Evolutionary conservation across 2,888 invertebrate genomes (phyloP), one percentile per base, ranked within the genome.

Genomic region (Epirrhoe alternata): DNA sequence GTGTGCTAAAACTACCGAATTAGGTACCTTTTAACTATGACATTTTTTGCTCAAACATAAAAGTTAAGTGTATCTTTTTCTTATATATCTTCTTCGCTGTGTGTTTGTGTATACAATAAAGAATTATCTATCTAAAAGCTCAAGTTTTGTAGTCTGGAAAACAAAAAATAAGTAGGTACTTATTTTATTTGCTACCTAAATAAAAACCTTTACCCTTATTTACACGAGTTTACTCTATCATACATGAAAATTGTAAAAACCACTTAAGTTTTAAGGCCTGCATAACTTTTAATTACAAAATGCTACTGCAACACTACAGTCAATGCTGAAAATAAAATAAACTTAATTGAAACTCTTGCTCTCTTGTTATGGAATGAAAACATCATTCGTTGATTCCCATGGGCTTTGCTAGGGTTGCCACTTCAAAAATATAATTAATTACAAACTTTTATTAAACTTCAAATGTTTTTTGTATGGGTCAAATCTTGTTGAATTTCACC

Each of bases 261-360:
- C 38, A 42, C 38, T 42, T 3, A 65, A 63, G 58, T 71, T 52
- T 62, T 61, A 30, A 52, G 17, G 42, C 8, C 10, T 17, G 12
- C 50, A 59, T 47, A 50, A 64, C 55, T 56, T 60, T 60, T 65
- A 60, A 61, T 52, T 56, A 51, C 56, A 56, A 16, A 50, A 51
- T 24, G 31, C 53, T 42, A 58, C n/a, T 47, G 33, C 57, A 47
- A 42, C 12, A 58, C 5, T 10, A 12, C 47, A 31, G n/a, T 6
- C 49, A 49, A 45, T 55, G 64, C 65, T 77, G 77, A 74, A 75
- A 73, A 74, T 53, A 61, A 63, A 71, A 77, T 72, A 72, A 72
- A 74, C 64, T 74, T 77, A 76, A 81, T 79, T 81, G 79, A 75
- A 81, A 77, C 74, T 73, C 75, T 73, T 72, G 75, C 74, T 72